Evolutionary conservation across 1,140 invertebrate genomes (phyloP), one percentile per base, ranked within the genome.

Genomic region (Oscheius sp.): DNA sequence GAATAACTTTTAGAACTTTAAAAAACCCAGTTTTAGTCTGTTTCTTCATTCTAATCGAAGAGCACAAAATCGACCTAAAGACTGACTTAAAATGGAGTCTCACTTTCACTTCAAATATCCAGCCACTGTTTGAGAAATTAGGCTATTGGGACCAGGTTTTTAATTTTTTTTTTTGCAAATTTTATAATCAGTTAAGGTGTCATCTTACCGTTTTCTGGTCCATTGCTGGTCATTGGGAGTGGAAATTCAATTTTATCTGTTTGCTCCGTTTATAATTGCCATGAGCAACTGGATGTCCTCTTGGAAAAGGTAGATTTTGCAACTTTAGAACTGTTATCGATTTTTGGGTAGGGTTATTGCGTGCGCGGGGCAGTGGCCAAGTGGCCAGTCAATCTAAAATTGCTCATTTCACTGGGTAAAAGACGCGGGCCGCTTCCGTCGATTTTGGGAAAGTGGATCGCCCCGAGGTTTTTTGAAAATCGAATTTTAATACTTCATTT

Each of bases 161-260:
- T 55, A 4, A 4, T 4, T 26, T 23, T 4, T 55, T 55, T 13
- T 7, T 55, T 26, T 4, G 28, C 7, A 4, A 29, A 3, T 31
- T 13, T 29, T 31, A 7, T 58, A 7, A 10, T 26, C 10, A 4
- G 3, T 29, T 7, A 13, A 62, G 59, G 4, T 62, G 18, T 4
- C 34, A 23, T 29, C 28, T 7, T 62, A 29, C 23, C 59, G 28
- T 3, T 29, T 62, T 32, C 32, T 62, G 15, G 28, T 62, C 23
- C 59, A 62, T 32, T 62, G 59, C 32, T 62, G 59, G 59, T 62
- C 59, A 13, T 31, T 62, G 59, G 59, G 59, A 32, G 59, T 62
- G 15, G 59, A 62, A 31, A 62, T 62, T 26, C 59, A 62, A 31
- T 62, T 32, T 31, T 62, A 62, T 31, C 28, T 62, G 23, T 31